A percentile compares a stretch with the other conserved stretches of the same genome.
These are phyloP conservation scores for Danio aesculapii DNA, from an alignment of 2,797 vertebrate species.

Conservation along the genomic window DNA sequence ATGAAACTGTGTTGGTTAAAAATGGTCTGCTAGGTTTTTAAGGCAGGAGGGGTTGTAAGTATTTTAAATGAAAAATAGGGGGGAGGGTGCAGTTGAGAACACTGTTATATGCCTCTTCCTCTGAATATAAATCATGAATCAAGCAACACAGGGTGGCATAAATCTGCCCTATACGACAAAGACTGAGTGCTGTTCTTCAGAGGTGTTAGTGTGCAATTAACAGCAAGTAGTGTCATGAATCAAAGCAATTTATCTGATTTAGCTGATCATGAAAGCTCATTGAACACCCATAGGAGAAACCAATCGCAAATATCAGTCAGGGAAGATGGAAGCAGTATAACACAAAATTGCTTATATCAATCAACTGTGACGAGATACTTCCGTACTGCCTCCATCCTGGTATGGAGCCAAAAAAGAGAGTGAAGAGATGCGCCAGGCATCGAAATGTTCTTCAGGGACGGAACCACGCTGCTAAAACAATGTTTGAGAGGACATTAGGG, in stretches of 20 bases:
- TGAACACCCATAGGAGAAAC: constrained; percentile 15
- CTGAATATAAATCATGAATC: too few relatives aligned
- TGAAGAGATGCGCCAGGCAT: constrained; percentile 15
- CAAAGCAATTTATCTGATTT: constrained; percentile 36
- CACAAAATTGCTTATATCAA: constrained; percentile 45
- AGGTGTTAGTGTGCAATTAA: constrained; percentile 11
- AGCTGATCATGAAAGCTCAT: constrained; percentile 25
- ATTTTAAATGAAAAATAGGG: too few relatives aligned
- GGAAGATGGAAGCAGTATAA: constrained; percentile 31
- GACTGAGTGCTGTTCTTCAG: constrained; percentile 9
- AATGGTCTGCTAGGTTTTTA: too few relatives aligned
- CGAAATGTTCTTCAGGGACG: constrained; percentile 45
- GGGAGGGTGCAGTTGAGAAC: too few relatives aligned
- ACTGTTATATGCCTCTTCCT: too few relatives aligned
- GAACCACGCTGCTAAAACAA: constrained; percentile 33
- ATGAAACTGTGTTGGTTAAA: too few relatives aligned
- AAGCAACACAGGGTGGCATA: too few relatives aligned
- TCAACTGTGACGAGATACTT: constrained; percentile 43
- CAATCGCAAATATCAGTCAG: constrained; percentile 35
- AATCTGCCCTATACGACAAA: neutral
- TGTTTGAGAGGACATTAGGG: constrained; percentile 47
- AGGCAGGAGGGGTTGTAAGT: too few relatives aligned
- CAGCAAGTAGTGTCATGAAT: constrained; percentile 36
- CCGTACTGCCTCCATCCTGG: constrained; percentile 18
- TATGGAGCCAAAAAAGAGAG: constrained; percentile 22